These are phyloP conservation scores for Carlito syrichta DNA, from an alignment of 2,113 vertebrate species.

Conservation along the genomic window DNA sequence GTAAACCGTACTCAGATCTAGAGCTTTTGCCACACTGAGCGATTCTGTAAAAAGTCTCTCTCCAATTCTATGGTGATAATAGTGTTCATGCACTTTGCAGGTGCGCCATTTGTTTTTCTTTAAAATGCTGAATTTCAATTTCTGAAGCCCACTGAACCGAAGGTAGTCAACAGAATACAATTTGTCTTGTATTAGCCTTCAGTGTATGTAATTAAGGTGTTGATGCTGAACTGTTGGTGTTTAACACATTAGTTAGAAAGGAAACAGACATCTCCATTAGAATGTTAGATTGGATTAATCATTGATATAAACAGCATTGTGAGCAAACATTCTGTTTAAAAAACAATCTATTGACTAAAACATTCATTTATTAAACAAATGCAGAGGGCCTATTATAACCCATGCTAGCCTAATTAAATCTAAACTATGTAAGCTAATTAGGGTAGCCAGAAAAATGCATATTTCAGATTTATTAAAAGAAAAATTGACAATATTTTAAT, in stretches of 20 bases:
- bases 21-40: not conserved
- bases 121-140: slow-evolving; percentile 47
- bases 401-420: slow-evolving; percentile 34
- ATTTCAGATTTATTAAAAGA: slow-evolving; percentile 25
- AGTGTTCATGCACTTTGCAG: not conserved
- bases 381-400: not conserved
- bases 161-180: slow-evolving; percentile 42
- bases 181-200: slow-evolving; percentile 55
- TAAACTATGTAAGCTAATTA: slow-evolving; percentile 44
- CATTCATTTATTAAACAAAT: slow-evolving; percentile 46
- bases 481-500: slow-evolving; percentile 23
- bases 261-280: slow-evolving; percentile 44
- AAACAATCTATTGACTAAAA: slow-evolving; percentile 42
- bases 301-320: slow-evolving; percentile 36
- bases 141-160: slow-evolving; percentile 26
- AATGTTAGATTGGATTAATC: slow-evolving; percentile 42
- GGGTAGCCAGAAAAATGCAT: not conserved
- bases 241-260: slow-evolving; percentile 51
- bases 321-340: slow-evolving; percentile 37
- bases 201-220: slow-evolving; percentile 58
- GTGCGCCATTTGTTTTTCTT: slow-evolving; percentile 32
- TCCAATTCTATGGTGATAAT: not conserved
- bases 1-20: not conserved
- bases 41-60: not conserved
- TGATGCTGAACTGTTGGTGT: slow-evolving; percentile 49